phyloP scores from a whole-genome alignment of 2,888 invertebrate genomes.

The Apamea sordens region DNA sequence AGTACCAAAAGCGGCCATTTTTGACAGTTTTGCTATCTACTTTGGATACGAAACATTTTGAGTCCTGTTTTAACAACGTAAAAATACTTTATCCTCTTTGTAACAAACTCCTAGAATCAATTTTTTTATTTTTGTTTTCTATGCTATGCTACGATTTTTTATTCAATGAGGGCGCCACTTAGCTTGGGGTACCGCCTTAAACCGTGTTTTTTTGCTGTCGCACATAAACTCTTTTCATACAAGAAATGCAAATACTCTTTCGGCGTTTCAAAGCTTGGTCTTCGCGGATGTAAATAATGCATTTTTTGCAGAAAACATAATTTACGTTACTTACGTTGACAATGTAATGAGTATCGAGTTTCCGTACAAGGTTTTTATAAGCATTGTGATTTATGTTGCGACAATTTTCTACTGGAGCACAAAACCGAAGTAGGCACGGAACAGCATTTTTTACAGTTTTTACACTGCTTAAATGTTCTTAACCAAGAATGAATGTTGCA shows the following conservation, averaged over 20 bases:
- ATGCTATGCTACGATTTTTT: no score
- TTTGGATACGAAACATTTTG: no score
- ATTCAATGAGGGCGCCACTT: no score
- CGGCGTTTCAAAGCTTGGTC: constrained; percentile 43
- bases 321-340: constrained; percentile 54
- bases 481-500: background rate
- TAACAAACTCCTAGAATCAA: no score
- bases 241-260: constrained; percentile 36
- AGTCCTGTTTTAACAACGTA: no score
- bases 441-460: background rate
- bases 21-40: no score
- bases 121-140: no score
- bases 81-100: no score
- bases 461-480: background rate
- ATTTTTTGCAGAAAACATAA: constrained; percentile 51
- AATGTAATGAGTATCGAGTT: constrained; percentile 55
- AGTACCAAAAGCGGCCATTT: no score
- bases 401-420: constrained; percentile 25
- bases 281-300: constrained; percentile 60
- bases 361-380: constrained; percentile 53
- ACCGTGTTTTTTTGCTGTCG: constrained; percentile 7
- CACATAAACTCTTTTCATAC: constrained; percentile 10
- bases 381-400: constrained; percentile 33
- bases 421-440: background rate
- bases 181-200: no score